A percentile compares a stretch with the other conserved stretches of the same genome.
Conservation (phyloP, 2,797 vertebrate genomes). For the Chiroxiphia lanceolata region DNA sequence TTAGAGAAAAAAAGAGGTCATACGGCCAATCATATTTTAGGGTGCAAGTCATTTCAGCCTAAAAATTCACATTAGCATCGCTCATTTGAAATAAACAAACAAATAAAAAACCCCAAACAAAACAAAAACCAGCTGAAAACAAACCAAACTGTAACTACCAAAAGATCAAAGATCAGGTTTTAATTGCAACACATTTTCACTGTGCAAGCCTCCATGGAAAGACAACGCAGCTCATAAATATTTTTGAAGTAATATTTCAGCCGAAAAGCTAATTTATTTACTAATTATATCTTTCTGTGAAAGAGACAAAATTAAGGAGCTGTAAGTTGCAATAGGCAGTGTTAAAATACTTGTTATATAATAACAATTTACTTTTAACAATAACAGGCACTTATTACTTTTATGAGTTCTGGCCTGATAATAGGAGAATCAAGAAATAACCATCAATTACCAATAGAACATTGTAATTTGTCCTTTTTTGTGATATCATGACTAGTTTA, state of each 20-base stretch:
- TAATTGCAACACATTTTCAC: conserved; percentile 57
- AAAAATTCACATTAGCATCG: neutral
- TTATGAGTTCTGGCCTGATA: conserved; percentile 73
- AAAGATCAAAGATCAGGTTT: conserved; percentile 69
- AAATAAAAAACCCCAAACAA: neutral
- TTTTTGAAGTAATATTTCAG: conserved; percentile 73
- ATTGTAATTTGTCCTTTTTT: conserved; percentile 73
- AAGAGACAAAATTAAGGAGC: conserved; percentile 69
- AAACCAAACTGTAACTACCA: conserved; percentile 19
- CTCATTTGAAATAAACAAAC: neutral
- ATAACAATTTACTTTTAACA: conserved; percentile 75
- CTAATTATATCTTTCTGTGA: conserved; percentile 74
- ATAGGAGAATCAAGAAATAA: conserved; percentile 71
- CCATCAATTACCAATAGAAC: conserved; percentile 74
- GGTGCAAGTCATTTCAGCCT: neutral
- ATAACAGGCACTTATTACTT: conserved; percentile 71
- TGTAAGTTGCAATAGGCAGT: conserved; percentile 63
- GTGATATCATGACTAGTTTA: conserved; percentile 66
- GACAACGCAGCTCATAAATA: conserved; percentile 59
- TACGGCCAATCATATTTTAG: neutral
- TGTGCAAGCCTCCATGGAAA: conserved; percentile 46
- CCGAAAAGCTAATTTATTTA: conserved; percentile 75
- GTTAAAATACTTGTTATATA: conserved; percentile 72
- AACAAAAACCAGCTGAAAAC: conserved; percentile 12
- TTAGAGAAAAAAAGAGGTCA: neutral